Evolutionary conservation across 2,888 invertebrate genomes (phyloP), one percentile per base, ranked within the genome.

Genomic region (Drosophila rellima): DNA sequence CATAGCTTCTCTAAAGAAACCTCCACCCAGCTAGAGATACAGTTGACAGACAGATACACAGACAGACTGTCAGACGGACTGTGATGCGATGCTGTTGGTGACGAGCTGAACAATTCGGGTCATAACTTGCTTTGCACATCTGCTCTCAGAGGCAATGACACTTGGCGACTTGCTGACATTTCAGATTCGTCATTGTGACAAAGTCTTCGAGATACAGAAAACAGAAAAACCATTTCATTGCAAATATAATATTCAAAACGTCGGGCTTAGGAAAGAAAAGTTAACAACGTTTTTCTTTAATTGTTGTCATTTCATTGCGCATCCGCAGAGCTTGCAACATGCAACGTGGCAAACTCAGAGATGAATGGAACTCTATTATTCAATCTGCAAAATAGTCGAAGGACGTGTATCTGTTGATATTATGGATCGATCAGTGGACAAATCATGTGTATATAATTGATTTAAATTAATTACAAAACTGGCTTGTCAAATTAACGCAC

Each of bases 101-200:
- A 52, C 52, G 59, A 66, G 79, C 59, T 20, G 10, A 67, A 74
- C 65, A 70, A 78, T 80, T 85, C 77, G 86, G 78, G 88, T 88
- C 85, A 83, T 63, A 88, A 82, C 80, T 85, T 78, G 83, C 74
- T 84, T 63, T 70, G 71, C 73, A 65, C 78, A 29, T 61, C 56
- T 76, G 70, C 66, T 78, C 44, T 64, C 69, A 66, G 77, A 79
- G 83, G 78, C 85, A 85, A 85, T 88, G 85, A 85, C 85, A 86
- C 75, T 72, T 78, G 81, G 45, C 76, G 74, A 75, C 82, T 55
- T 77, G 87, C 69, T 84, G 83, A 83, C 83, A 83, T 87, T 87
- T 83, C 55, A 68, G 78, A 87, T 70, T 73, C 70, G 83, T 84
- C 83, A 84, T 84, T 84, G 85, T 80, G 82, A 62, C 73, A 70